A percentile compares a stretch with the other conserved stretches of the same genome.
phyloP scores from a whole-genome alignment of 2,888 invertebrate species.

The Spilarctia lutea region DNA sequence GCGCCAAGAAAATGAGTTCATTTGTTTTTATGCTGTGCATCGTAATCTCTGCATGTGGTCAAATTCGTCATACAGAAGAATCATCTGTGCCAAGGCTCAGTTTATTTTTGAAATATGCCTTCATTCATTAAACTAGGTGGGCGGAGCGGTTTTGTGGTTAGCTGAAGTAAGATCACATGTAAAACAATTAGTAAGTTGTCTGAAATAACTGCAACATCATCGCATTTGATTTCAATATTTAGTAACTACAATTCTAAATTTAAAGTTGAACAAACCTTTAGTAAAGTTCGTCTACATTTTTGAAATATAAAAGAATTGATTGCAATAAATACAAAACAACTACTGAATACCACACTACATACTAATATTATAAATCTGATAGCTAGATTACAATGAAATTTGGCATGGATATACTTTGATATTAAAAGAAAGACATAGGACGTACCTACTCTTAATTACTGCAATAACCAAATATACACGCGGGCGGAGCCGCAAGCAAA shows the following conservation, averaged over 20 bases:
- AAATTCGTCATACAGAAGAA: conserved; percentile 26
- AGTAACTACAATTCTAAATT: background rate
- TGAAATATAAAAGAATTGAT: too few species aligned
- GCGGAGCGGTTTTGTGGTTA: conserved; percentile 43
- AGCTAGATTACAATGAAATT: too few species aligned
- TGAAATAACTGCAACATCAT: background rate
- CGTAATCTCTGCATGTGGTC: conserved; percentile 21
- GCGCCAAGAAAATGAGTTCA: conserved; percentile 35
- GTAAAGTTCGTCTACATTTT: background rate
- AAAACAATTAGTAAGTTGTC: conserved; percentile 1
- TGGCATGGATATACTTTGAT: too few species aligned
- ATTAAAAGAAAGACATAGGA: too few species aligned
- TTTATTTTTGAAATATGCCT: conserved; percentile 32
- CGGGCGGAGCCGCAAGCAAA: too few species aligned
- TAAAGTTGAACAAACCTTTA: background rate
- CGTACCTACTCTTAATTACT: too few species aligned
- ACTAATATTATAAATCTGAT: too few species aligned
- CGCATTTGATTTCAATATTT: background rate
- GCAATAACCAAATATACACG: too few species aligned
- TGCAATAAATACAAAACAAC: too few species aligned
- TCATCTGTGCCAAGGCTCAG: conserved; percentile 14
- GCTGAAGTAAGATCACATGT: background rate
- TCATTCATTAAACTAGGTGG: conserved; percentile 35
- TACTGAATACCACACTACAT: too few species aligned
- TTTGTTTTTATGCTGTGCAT: conserved; percentile 29